Base-by-base conservation (phyloP, 2,797 vertebrate genomes). In the Nasua narica region DNA sequence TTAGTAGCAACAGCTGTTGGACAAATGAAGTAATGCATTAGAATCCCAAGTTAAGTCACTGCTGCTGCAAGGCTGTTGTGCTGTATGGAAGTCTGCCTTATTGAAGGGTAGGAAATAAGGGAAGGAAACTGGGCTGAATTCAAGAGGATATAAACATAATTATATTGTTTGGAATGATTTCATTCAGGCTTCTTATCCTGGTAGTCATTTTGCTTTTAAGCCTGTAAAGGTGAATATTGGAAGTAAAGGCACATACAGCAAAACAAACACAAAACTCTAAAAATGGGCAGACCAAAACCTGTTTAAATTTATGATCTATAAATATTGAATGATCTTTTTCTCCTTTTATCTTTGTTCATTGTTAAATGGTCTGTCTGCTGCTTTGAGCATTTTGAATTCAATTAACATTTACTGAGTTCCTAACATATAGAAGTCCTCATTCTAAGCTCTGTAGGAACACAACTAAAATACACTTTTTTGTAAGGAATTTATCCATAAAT, bases 151-250 rank as follows among this genome's bases (percentile, higher is more conserved):
- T 43, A 70, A 67, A 65, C 8, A 23, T 50, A 87, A 77, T 91
- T 54, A 48, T 56, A 12, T 35, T 93, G 32, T 70, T 78, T 95
- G 91, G 29, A 90, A 79, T 95, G 32, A 9, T 43, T 91, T 27
- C 81, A 95, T 70, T 82, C 21, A 87, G 40, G 1, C 16, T 76
- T 91, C 56, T 85, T 50, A 40, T 77, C 19, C 21, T 8, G 48
- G 23, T 10, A 72, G 40, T n/a, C 69, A 13, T 83, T 96, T 91
- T 76, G 40, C 12, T 95, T 96, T 69, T 89, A 91, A 96, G 12
- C 2, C 46, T 90, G 16, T 72, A 95, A 79, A 76, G 35, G 12
- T 77, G 19, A 65, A 56, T 79, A 91, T 37, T 52, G 15, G 15
- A 86, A 79, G 43, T 81, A 79, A 40, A 94, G 29, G 50, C 40